These are phyloP conservation scores for Torymus tubicola DNA, from an alignment of 2,888 invertebrate genomes.

Conservation along the genomic window DNA sequence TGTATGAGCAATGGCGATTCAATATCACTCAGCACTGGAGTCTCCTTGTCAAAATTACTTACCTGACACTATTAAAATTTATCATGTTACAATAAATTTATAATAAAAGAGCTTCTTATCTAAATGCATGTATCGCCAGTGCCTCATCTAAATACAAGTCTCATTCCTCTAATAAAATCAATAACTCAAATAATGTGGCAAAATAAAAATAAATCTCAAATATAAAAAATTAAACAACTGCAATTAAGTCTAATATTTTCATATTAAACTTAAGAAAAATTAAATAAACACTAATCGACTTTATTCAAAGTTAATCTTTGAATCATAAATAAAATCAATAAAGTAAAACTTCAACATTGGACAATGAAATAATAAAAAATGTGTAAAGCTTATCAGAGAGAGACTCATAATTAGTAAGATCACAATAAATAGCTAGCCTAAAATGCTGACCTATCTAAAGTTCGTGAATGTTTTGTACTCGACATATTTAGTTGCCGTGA, in stretches of 20 bases:
- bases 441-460: constrained; percentile 76
- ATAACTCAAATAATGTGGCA: background rate
- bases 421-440: constrained; percentile 70
- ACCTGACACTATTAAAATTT: constrained; percentile 55
- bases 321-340: too few relatives aligned
- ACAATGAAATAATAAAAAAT: background rate
- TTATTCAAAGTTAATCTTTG: background rate
- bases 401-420: constrained; percentile 70
- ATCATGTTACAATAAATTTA: background rate
- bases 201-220: constrained; percentile 15
- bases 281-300: too few relatives aligned
- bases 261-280: too few relatives aligned
- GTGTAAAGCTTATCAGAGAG: constrained; percentile 45
- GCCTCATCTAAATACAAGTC: constrained; percentile 70
- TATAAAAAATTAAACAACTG: constrained; percentile 2
- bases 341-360: too few relatives aligned
- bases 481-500: constrained; percentile 69
- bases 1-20: constrained; percentile 70
- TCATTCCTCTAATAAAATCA: constrained; percentile 56
- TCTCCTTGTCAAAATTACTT: constrained; percentile 51
- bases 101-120: constrained; percentile 15
- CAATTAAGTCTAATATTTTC: background rate
- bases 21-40: constrained; percentile 18
- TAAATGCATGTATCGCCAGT: constrained; percentile 67
- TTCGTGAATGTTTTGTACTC: constrained; percentile 71